Base-by-base conservation (phyloP, 1,140 invertebrate species). In the Temnothorax nylanderi region DNA sequence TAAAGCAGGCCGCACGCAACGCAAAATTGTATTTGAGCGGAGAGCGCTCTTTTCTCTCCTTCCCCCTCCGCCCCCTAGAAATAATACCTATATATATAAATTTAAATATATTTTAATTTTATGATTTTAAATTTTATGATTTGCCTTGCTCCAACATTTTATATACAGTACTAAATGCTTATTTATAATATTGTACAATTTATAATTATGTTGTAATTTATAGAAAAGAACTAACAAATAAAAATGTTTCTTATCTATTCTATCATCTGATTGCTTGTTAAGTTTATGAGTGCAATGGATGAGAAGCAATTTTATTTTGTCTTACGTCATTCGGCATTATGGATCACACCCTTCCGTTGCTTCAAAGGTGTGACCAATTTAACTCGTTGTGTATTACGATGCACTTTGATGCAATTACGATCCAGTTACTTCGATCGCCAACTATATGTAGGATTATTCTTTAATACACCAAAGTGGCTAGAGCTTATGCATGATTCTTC, bases 1-100 rank as follows among this genome's bases (percentile, higher is more conserved):
- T 84, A 84, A 91, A 93, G 75, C 89, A 92, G 92, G 92, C 89
- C 90, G 75, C 94, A 94, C 94, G 94, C 94, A 94, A 94, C 88
- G 58, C 32, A 37, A 54, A 67, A 86, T 64, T 86, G 49, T 75
- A 74, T 72, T 74, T 86, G 41, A 51, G 47, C 67, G 82, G 58
- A 3, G 7, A 47, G 4, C 21, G 16, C 11, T 41, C 16, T 58
- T n/a, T 21, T 54, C n/a, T 47, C 11, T 21, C n/a, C 37, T 32
- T 47, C 2, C 3, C 4, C 13, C 18, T n/a, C 6, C 6, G 1
- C 18, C 51, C 18, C 16, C 5, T 54, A 54, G 51, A 4, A 54
- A 47, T 13, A 3, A 47, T 47, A n/a, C n/a, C n/a, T n/a, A 3
- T 11, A 47, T 47, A 11, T 11, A 2, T 44, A 44, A 2, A 44